Evolutionary conservation across 2,113 vertebrate genomes (phyloP).

Genomic region (Oplegnathus fasciatus): DNA sequence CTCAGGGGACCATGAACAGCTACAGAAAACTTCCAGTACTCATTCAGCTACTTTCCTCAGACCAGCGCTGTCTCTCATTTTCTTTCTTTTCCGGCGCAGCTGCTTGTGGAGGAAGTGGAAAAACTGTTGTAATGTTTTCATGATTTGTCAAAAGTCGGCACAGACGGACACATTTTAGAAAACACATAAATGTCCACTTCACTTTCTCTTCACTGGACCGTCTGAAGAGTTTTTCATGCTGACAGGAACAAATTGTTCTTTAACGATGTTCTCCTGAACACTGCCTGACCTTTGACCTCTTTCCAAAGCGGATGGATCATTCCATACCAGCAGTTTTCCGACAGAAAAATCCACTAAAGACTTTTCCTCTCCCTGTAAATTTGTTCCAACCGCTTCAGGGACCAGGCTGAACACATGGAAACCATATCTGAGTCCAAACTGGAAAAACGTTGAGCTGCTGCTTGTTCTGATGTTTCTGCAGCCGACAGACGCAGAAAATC

Average conservation of each 20-base stretch:
- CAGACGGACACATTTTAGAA: neutral
- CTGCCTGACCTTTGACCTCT: constrained; percentile 23
- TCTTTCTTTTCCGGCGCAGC: no score
- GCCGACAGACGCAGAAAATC: neutral
- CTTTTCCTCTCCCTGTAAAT: constrained; percentile 28
- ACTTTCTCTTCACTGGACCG: neutral
- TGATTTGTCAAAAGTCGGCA: neutral
- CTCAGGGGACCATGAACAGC: neutral
- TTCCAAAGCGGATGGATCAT: neutral
- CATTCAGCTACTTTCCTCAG: no score
- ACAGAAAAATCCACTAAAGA: constrained; percentile 13
- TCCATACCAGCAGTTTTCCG: constrained; percentile 13
- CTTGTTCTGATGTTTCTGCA: neutral
- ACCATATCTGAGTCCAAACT: neutral
- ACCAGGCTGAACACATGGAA: constrained; percentile 41
- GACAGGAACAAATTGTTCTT: constrained; percentile 16
- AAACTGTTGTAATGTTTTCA: neutral
- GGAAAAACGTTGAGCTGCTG: constrained; percentile 6
- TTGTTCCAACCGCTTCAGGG: constrained; percentile 1
- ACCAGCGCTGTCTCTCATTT: no score
- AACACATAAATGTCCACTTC: neutral
- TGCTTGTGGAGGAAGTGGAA: no score
- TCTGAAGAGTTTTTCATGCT: neutral
- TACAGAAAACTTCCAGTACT: no score
- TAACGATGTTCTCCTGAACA: constrained; percentile 11